Evolutionary conservation across 2,113 vertebrate species (phyloP), one percentile per base, ranked within the genome.

Genomic region (Urocitellus parryii): DNA sequence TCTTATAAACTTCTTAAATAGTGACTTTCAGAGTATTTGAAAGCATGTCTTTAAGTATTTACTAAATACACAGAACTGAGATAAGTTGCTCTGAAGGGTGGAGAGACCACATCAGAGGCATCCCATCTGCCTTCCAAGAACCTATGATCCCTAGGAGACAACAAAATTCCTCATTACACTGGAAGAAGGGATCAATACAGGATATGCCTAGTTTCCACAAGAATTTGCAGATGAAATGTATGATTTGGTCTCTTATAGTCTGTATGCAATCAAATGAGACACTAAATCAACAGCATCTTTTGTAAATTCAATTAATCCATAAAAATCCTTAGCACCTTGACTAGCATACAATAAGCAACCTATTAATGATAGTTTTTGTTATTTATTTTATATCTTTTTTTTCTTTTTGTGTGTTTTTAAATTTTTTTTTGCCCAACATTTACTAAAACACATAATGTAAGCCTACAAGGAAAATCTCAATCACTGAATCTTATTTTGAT

Each of bases 1-100:
- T 85, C 90, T 24, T 1, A 61, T 32, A 90, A 94, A 29, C 2
- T 8, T 89, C 78, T 90, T 80, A 92, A 97, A 95, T 27, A 74
- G n/a, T n/a, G 45, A 91, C 74, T 94, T 87, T 88, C 32, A 79
- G 91, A 90, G 83, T 6, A 95, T 53, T 65, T 85, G n/a, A 79
- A 96, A 87, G 8, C 4, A 34, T 37, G 8, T 53, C 45, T 82
- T 53, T 56, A 95, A 79, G 10, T 27, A 90, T 37, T n/a, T n/a
- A n/a, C 2, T 73, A 51, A 42, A 74, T 32, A n/a, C 53, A 37
- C 0, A 48, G 3, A 91, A 2, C 22, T 91, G 20, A 84, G 37
- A n/a, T 18, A 39, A 83, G 34, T 16, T 67, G 45, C 20, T 80
- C 12, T 48, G 10, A 73, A 22, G 8, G 24, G 4, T 63, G 9